These are phyloP conservation scores for Melangyna quadrimaculata DNA, from an alignment of 2,888 invertebrate species.

Conservation along the genomic window DNA sequence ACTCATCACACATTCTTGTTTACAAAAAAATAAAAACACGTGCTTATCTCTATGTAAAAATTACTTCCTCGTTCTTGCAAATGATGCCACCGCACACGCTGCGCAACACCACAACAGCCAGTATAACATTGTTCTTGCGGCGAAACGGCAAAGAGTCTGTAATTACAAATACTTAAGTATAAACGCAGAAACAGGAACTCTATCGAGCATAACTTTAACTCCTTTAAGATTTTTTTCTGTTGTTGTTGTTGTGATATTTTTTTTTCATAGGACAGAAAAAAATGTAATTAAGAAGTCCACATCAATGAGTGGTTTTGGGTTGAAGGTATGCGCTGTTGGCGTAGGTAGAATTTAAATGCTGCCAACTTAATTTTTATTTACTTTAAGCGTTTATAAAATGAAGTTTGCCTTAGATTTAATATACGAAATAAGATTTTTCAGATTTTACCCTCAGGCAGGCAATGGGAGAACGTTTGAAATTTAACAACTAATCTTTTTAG, in stretches of 20 bases:
- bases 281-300: slow-evolving; percentile 68
- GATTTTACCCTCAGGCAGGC: too few relatives aligned
- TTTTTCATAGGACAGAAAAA: slow-evolving; percentile 24
- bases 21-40: slow-evolving; percentile 36
- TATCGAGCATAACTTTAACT: slow-evolving; percentile 55
- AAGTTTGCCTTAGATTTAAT: too few relatives aligned
- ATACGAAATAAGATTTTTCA: too few relatives aligned
- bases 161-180: slow-evolving; percentile 66
- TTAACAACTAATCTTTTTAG: too few relatives aligned
- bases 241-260: background rate
- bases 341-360: background rate
- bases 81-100: background rate
- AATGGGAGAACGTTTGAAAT: too few relatives aligned
- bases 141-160: slow-evolving; percentile 65
- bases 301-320: slow-evolving; percentile 50
- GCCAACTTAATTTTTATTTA: background rate
- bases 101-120: background rate
- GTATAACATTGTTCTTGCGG: slow-evolving; percentile 65
- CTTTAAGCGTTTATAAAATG: too few relatives aligned
- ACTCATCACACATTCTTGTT: slow-evolving; percentile 54
- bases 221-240: slow-evolving; percentile 14
- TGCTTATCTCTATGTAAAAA: slow-evolving; percentile 63
- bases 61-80: slow-evolving; percentile 45
- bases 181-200: slow-evolving; percentile 37
- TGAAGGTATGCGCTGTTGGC: slow-evolving; percentile 2